Conservation (phyloP, 2,113 vertebrate genomes). For the Hirundichthys speculiger region DNA sequence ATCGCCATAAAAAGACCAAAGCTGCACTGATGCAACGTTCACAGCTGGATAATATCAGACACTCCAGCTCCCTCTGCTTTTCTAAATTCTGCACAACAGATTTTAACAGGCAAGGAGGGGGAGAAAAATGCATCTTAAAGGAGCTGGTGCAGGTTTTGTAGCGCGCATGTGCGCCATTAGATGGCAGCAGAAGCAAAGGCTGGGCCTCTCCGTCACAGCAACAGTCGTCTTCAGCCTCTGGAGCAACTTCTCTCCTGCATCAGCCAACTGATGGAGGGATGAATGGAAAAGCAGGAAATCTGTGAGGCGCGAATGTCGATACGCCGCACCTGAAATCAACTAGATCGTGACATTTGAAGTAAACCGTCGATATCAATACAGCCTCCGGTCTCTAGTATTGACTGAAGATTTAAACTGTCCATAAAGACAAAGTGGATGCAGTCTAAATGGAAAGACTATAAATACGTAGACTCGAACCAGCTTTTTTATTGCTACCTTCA, state of each 20-base stretch:
- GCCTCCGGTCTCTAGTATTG: neutral
- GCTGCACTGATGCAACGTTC: neutral
- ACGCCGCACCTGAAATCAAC: slow-evolving; percentile 1
- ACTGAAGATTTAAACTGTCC: neutral
- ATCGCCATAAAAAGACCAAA: too few relatives aligned
- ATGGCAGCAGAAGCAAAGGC: slow-evolving; percentile 70
- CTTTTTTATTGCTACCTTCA: neutral
- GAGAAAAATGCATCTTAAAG: too few relatives aligned
- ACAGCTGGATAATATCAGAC: too few relatives aligned
- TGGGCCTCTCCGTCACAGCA: neutral
- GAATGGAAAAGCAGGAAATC: neutral
- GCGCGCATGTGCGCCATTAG: slow-evolving; percentile 48
- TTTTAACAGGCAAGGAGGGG: neutral
- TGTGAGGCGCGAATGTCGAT: slow-evolving; percentile 4
- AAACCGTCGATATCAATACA: slow-evolving; percentile 11
- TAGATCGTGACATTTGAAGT: slow-evolving; percentile 2
- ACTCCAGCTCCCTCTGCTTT: neutral
- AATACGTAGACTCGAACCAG: neutral
- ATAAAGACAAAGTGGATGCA: neutral
- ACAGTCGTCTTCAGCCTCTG: neutral
- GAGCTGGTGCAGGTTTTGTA: too few relatives aligned
- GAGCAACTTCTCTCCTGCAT: neutral
- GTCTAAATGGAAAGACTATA: neutral
- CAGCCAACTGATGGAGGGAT: slow-evolving; percentile 7
- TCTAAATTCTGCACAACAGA: neutral